A percentile compares a stretch with the other conserved stretches of the same genome.
Conservation (phyloP, 2,797 vertebrate species). For the Tapera naevia region DNA sequence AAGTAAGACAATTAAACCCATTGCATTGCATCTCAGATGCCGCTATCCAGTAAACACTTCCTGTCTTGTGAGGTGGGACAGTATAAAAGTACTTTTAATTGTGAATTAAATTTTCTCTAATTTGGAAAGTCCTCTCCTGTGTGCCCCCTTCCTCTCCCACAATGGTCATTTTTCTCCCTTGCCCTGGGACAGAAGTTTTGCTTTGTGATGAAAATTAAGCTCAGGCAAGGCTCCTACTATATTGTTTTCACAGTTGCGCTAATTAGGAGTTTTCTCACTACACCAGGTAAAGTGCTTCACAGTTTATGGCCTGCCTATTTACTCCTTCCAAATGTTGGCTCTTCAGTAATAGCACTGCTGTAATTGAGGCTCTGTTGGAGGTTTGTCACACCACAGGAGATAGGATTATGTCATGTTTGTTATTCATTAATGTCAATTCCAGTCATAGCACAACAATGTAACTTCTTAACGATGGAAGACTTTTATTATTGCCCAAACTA, state of each 20-base stretch:
- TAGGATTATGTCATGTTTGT: neutral
- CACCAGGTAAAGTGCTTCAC: neutral
- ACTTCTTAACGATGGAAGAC: neutral
- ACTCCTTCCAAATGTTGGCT: neutral
- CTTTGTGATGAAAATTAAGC: neutral
- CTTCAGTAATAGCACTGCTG: neutral
- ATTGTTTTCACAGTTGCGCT: neutral
- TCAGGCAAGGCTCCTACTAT: neutral
- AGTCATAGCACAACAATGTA: neutral
- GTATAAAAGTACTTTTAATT: neutral
- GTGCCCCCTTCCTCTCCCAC: neutral
- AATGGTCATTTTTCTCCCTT: neutral
- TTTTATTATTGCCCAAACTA: neutral
- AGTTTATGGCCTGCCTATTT: constrained; percentile 13
- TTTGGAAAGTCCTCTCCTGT: neutral
- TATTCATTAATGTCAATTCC: neutral
- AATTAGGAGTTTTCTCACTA: constrained; percentile 13
- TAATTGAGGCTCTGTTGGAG: neutral
- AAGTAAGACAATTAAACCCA: neutral
- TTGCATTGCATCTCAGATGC: neutral
- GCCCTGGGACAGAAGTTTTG: neutral
- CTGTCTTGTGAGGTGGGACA: neutral
- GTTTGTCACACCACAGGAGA: neutral
- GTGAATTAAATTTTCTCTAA: neutral
- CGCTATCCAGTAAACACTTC: neutral